Evolutionary conservation across 2,888 invertebrate species (phyloP).

Genomic region (Germaria angustata): DNA sequence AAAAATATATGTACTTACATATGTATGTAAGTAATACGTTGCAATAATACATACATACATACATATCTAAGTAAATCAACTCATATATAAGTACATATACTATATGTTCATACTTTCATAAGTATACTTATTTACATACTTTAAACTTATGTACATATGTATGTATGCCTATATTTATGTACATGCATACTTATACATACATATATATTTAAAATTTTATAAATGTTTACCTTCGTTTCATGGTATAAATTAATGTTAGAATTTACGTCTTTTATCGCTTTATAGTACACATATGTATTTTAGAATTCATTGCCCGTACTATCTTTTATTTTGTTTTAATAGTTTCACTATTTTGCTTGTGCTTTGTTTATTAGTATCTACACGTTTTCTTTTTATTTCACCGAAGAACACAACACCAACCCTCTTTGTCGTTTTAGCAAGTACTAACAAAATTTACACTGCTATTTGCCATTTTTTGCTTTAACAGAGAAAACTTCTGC

Average conservation of each 20-base stretch:
- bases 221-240: background rate
- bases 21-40: background rate
- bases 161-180: background rate
- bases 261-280: no score
- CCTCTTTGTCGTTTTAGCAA: conserved; percentile 7
- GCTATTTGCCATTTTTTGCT: background rate
- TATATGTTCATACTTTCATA: background rate
- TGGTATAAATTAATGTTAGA: background rate
- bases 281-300: background rate
- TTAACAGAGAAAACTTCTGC: background rate
- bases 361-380: background rate
- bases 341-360: background rate
- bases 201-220: background rate
- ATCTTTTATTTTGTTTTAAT: background rate
- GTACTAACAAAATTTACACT: conserved; percentile 38
- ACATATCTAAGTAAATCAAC: background rate
- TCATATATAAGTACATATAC: background rate
- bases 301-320: background rate
- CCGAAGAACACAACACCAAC: conserved; percentile 7
- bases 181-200: background rate
- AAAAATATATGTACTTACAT: background rate
- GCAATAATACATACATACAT: background rate
- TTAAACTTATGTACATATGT: background rate
- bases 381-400: background rate
- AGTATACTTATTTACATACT: background rate